These are phyloP conservation scores for Mythimna albipuncta DNA, from an alignment of 2,888 invertebrate species.

Conservation along the genomic window DNA sequence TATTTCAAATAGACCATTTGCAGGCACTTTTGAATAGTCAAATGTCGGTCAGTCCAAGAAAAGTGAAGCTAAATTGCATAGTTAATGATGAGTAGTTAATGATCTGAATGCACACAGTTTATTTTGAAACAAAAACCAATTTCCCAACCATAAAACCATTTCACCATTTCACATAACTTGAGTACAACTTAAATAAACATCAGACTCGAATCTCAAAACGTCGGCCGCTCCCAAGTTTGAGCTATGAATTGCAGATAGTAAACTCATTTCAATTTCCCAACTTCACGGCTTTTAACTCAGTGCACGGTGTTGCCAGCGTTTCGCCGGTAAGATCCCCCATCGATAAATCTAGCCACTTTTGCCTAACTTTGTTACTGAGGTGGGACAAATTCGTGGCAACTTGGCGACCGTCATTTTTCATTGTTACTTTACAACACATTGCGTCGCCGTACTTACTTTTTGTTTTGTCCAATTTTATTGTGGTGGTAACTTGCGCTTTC, in stretches of 20 bases:
- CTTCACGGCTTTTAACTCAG: conserved; percentile 62
- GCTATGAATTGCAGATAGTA: conserved; percentile 63
- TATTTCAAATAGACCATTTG: too few relatives aligned
- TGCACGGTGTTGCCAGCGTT: conserved; percentile 58
- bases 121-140: neutral
- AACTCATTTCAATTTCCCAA: conserved; percentile 65
- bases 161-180: conserved; percentile 25
- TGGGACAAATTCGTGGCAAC: conserved; percentile 69
- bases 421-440: conserved; percentile 71
- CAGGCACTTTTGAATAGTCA: too few relatives aligned
- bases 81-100: too few relatives aligned
- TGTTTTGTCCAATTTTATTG: conserved; percentile 67
- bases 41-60: too few relatives aligned
- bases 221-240: conserved; percentile 47
- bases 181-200: conserved; percentile 53
- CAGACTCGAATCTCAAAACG: conserved; percentile 41
- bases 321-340: conserved; percentile 62
- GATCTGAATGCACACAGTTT: neutral
- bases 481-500: conserved; percentile 62
- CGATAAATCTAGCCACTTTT: conserved; percentile 71
- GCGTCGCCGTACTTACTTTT: conserved; percentile 62
- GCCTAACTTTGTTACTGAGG: conserved; percentile 70
- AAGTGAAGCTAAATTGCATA: too few relatives aligned
- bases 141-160: conserved; percentile 9
- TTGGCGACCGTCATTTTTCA: conserved; percentile 68